Conservation (phyloP, 2,888 invertebrate species). For the Mythimna loreyi region DNA sequence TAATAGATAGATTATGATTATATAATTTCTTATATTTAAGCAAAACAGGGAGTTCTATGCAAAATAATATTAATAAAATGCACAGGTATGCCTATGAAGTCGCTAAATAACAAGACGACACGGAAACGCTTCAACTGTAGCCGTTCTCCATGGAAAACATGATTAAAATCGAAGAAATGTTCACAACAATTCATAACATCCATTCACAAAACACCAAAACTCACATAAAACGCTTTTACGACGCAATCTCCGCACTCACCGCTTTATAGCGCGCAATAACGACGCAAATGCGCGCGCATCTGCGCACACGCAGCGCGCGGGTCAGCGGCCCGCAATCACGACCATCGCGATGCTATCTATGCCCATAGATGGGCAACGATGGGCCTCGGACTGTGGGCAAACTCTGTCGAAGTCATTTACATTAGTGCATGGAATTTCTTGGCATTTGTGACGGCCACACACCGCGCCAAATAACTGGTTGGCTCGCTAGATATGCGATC, state of each 20-base stretch:
- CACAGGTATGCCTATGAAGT: background rate
- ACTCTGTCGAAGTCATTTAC: conserved; percentile 61
- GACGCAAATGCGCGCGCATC: conserved; percentile 47
- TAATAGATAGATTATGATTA: too few relatives aligned
- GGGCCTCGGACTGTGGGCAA: conserved; percentile 53
- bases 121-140: background rate
- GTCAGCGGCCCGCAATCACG: conserved; percentile 62
- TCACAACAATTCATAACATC: conserved; percentile 35
- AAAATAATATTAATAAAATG: too few relatives aligned
- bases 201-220: conserved; percentile 44
- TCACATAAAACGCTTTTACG: conserved; percentile 54
- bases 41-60: too few relatives aligned
- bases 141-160: conserved; percentile 1
- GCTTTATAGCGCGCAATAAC: conserved; percentile 47
- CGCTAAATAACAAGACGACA: background rate
- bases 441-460: conserved; percentile 49
- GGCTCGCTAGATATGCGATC: conserved; percentile 40
- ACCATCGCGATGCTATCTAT: conserved; percentile 63
- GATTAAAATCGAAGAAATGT: conserved; percentile 41
- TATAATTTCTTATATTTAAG: too few relatives aligned
- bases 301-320: conserved; percentile 39
- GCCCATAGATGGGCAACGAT: conserved; percentile 61
- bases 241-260: conserved; percentile 51
- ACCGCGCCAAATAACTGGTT: conserved; percentile 45
- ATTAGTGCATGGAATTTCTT: conserved; percentile 56